Percentiles rank a stretch among this genome's conserved stretches.
These are phyloP conservation scores for Solenopsis invicta DNA, from an alignment of 1,140 invertebrate genomes.

Conservation along the genomic window DNA sequence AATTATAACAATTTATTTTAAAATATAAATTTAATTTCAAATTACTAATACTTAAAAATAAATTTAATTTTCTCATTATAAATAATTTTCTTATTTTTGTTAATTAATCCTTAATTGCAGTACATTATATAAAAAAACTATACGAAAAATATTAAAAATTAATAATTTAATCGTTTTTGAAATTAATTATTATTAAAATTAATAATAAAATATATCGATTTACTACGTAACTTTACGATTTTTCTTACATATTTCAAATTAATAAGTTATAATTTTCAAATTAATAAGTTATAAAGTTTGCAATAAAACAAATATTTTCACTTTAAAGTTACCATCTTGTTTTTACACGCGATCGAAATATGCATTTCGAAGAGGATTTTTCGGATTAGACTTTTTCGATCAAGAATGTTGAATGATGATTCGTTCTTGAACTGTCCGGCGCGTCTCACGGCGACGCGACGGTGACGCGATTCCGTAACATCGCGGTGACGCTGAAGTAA, in stretches of 20 bases:
- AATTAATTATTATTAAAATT: no score
- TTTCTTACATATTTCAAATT: background rate
- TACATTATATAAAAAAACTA: no score
- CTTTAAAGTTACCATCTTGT: background rate
- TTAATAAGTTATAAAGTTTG: background rate
- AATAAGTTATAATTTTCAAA: no score
- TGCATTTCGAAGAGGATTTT: background rate
- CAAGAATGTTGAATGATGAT: conserved; percentile 4
- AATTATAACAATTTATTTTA: background rate
- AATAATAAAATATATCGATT: background rate
- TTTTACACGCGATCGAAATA: background rate
- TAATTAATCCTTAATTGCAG: no score
- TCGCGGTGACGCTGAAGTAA: conserved; percentile 55
- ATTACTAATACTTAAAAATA: background rate
- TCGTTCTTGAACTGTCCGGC: conserved; percentile 17
- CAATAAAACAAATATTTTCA: background rate
- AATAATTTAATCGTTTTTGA: no score
- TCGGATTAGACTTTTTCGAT: background rate
- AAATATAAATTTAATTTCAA: background rate
- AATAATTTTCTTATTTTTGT: no score
- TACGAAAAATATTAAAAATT: no score
- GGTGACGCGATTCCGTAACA: conserved; percentile 4
- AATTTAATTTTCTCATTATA: background rate
- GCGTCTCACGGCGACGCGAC: background rate
- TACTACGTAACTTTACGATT: background rate